Evolutionary conservation across 2,113 vertebrate genomes (phyloP), one percentile per base, ranked within the genome.

Genomic region (Crypturellus undulatus): DNA sequence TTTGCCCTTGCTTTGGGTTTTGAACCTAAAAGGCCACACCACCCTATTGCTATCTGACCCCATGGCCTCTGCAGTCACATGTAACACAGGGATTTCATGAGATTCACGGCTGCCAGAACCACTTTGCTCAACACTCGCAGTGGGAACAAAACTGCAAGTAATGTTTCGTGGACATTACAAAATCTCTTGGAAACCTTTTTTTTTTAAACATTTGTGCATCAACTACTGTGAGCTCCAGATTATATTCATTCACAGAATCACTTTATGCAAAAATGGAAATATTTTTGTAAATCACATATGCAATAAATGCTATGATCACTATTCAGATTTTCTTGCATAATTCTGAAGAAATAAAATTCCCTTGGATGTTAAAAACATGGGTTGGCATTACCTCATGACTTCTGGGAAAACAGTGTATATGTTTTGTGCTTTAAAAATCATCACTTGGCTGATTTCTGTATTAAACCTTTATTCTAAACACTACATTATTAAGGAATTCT

Each of bases 41-140:
- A 49, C 2, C 10, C 3, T 22, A 36, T 0, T 70, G 62, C 26
- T 62, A 49, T 15, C 52, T 30, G 14, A 10, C 52, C 8, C 8
- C 4, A 6, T 2, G 13, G 16, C 38, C 26, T 22, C 8, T 1
- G 28, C n/a, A 59, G 36, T 20, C 51, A 26, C 13, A n/a, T 19
- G 13, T 19, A 9, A 15, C 51, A 28, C 52, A 25, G 25, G 4
- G 14, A 30, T 59, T 9, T 36, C 1, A 0, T 1, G 9, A 11
- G 2, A 2, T 20, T n/a, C 49, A 13, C 18, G 38, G 58, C n/a
- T 25, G 19, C 40, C 64, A 70, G 8, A 14, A 75, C 10, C 52
- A 38, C 32, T 32, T 51, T 60, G 38, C n/a, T 58, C 43, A 72
- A 20, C 13, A 20, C 1, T 18, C 28, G 16, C 6, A n/a, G 20